A percentile compares a stretch with the other conserved stretches of the same genome.
These are phyloP conservation scores for Mugil cephalus DNA, from an alignment of 2,113 vertebrate species.

Conservation along the genomic window DNA sequence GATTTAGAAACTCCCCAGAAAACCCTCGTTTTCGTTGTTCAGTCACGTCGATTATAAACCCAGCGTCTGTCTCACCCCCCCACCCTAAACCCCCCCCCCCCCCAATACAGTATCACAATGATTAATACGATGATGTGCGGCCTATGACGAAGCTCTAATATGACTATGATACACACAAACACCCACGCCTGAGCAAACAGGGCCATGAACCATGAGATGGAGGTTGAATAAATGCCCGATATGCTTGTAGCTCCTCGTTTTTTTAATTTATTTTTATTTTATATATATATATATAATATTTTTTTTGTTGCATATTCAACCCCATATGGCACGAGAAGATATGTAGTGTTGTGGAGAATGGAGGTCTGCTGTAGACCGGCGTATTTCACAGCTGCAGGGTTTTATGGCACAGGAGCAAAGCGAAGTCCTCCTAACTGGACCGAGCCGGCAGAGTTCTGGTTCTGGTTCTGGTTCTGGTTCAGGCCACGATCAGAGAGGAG, in stretches of 20 bases:
- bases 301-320: constrained; percentile 73
- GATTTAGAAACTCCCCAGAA: constrained; percentile 59
- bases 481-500: constrained; percentile 35
- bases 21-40: constrained; percentile 14
- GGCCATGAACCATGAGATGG: constrained; percentile 30
- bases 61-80: constrained; percentile 20
- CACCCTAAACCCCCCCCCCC: not conserved
- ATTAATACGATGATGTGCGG: constrained; percentile 57
- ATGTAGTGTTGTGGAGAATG: constrained; percentile 3
- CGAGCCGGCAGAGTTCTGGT: not conserved
- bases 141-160: constrained; percentile 37
- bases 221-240: constrained; percentile 49
- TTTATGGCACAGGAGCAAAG: constrained; percentile 61
- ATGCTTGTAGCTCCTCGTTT: constrained; percentile 58
- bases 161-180: constrained; percentile 52
- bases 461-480: not conserved
- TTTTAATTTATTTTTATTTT: not conserved
- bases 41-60: constrained; percentile 49
- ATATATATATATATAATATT: too few species aligned
- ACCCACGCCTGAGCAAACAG: constrained; percentile 45
- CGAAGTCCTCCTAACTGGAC: not conserved
- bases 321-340: constrained; percentile 72
- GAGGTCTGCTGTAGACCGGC: constrained; percentile 34
- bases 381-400: constrained; percentile 20
- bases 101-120: constrained; percentile 44